These are phyloP conservation scores for Microcebus griseorufus DNA, from an alignment of 2,113 vertebrate genomes.

Conservation along the genomic window DNA sequence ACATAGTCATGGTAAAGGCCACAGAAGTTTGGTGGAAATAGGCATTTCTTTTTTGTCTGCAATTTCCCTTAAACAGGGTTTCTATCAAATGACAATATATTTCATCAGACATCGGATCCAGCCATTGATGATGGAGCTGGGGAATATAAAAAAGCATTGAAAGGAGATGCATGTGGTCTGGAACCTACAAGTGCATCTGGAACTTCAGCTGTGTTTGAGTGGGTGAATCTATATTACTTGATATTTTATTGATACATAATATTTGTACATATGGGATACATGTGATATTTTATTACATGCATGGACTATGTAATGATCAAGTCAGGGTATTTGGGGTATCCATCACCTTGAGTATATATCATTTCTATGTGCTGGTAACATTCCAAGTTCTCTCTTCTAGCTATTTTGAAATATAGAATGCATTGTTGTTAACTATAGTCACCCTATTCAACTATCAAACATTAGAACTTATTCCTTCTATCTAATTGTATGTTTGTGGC, in stretches of 20 bases:
- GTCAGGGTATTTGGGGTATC: not conserved
- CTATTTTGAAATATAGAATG: not conserved
- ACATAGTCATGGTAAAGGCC: not conserved
- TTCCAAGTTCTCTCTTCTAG: not conserved
- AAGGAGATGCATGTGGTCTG: not conserved
- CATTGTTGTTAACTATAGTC: not conserved
- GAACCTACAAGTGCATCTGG: not conserved
- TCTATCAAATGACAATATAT: not conserved
- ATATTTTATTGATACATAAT: not conserved
- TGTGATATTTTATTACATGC: not conserved
- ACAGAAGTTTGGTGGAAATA: not conserved
- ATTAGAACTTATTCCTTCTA: not conserved
- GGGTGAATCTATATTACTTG: not conserved
- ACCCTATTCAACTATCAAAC: not conserved
- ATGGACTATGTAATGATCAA: not conserved
- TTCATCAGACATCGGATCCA: not conserved
- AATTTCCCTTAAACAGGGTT: not conserved
- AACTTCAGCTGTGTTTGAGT: not conserved
- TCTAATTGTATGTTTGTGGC: not conserved
- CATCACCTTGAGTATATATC: not conserved
- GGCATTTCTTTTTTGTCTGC: not conserved
- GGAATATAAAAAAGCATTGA: not conserved
- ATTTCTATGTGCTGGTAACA: not conserved
- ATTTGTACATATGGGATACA: not conserved
- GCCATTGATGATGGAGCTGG: not conserved